Conservation (phyloP, 2,797 vertebrate species). For the Molossus molossus region DNA sequence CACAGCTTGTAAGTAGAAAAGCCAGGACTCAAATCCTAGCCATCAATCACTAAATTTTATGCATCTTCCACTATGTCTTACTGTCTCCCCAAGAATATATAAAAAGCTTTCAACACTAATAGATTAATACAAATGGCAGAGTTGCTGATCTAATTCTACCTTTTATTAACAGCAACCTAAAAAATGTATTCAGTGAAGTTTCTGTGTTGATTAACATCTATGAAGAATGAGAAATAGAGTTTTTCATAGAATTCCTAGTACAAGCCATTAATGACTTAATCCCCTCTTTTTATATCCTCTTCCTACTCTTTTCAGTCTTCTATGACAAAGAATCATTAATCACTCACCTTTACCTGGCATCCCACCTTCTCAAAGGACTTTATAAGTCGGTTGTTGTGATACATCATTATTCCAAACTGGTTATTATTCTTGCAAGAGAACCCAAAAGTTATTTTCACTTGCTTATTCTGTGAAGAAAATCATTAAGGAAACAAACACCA, state of each 20-base stretch:
- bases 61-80: conserved; percentile 32
- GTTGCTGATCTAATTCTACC: not conserved
- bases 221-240: conserved; percentile 41
- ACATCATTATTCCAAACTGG: conserved; percentile 93
- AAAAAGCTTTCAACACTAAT: conserved; percentile 44
- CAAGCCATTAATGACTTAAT: conserved; percentile 48
- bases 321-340: conserved; percentile 55
- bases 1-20: conserved; percentile 31
- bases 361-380: conserved; percentile 94
- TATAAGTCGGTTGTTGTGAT: conserved; percentile 93
- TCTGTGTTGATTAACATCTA: not conserved
- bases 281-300: conserved; percentile 38
- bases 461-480: conserved; percentile 90
- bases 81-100: conserved; percentile 19
- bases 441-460: conserved; percentile 93
- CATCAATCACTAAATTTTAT: conserved; percentile 64
- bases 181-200: conserved; percentile 58
- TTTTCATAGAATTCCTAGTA: conserved; percentile 53
- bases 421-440: conserved; percentile 91
- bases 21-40: conserved; percentile 5
- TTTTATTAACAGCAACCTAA: conserved; percentile 58
- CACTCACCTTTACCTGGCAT: conserved; percentile 92
- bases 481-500: conserved; percentile 82
- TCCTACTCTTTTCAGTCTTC: conserved; percentile 5
- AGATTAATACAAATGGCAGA: not conserved